Evolutionary conservation across 2,797 vertebrate species (phyloP), one percentile per base, ranked within the genome.

Genomic region (Linurgus olivaceus): DNA sequence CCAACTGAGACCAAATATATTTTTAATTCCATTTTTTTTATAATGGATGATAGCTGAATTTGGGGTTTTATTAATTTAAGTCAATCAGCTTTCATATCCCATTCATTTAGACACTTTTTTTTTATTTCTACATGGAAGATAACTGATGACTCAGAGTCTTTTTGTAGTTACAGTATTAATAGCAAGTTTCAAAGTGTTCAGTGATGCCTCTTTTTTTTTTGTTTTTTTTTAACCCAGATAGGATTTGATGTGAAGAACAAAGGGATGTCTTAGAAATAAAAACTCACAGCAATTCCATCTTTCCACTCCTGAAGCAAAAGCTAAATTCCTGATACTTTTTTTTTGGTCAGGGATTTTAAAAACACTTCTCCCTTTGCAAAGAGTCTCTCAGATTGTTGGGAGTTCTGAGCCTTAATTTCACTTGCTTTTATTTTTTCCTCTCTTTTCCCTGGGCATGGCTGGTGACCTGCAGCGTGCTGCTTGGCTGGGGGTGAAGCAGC

Each of bases 401-500:
- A 86, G 74, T 86, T 86, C 73, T 90, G 71, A 94, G 83, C 65
- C 57, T 95, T 88, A 72, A 85, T 96, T 96, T 97, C 78, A 92
- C 54, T 96, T 65, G 50, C 31, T 91, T 94, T 94, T 92, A 5
- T 26, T 58, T 68, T 95, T 87, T 62, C 38, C 73, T 47, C 50
- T 94, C 58, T 87, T 88, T 72, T 97, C 96, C 93, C 82, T 97
- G 97, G 97, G 88, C 95, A 59, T 95, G 94, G 90, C 93, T 96
- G 87, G 62, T 96, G 97, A 85, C 86, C 91, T 96, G 55, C 94
- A 98, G 98, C 96, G 93, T 96, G 98, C 98, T 96, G 97, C 97
- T 37, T 98, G 97, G 97, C 97, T 98, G 91, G 73, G 97, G 95
- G 93, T 98, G 96, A 98, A 98, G 97, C 97, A 98, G 97, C 97